phyloP scores from a whole-genome alignment of 2,888 invertebrate genomes.

The Morpho achilles region DNA sequence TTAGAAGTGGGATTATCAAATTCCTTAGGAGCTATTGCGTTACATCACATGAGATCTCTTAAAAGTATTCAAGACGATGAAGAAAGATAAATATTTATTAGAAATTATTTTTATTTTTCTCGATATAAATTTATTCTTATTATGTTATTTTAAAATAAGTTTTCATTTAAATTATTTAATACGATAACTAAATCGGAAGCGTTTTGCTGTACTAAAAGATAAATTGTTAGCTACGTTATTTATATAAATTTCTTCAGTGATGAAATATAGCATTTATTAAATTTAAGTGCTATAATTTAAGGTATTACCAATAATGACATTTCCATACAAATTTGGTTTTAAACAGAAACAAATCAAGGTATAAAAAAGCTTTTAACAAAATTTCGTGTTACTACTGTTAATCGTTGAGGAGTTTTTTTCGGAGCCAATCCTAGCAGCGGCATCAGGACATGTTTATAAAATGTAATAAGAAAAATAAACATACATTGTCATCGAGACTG shows the following conservation, averaged over 20 bases:
- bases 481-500: no score
- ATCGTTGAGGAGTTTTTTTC: no score
- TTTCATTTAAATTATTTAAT: neutral
- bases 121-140: neutral
- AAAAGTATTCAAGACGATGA: constrained; percentile 49
- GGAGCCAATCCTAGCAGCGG: no score
- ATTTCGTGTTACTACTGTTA: no score
- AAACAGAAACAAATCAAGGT: no score
- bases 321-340: neutral
- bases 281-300: constrained; percentile 1
- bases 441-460: no score
- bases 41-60: constrained; percentile 56
- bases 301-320: neutral
- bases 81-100: constrained; percentile 31
- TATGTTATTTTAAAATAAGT: neutral
- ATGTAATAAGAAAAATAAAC: no score
- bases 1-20: constrained; percentile 44
- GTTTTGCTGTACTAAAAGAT: neutral
- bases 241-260: constrained; percentile 1
- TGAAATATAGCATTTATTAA: constrained; percentile 5
- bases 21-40: constrained; percentile 39
- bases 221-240: neutral
- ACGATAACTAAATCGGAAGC: no score
- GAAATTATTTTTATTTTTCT: neutral
- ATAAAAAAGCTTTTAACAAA: no score